A percentile compares a stretch with the other conserved stretches of the same genome.
phyloP scores from a whole-genome alignment of 92 coral and sea anemone species.

The Parazoanthus darwini region DNA sequence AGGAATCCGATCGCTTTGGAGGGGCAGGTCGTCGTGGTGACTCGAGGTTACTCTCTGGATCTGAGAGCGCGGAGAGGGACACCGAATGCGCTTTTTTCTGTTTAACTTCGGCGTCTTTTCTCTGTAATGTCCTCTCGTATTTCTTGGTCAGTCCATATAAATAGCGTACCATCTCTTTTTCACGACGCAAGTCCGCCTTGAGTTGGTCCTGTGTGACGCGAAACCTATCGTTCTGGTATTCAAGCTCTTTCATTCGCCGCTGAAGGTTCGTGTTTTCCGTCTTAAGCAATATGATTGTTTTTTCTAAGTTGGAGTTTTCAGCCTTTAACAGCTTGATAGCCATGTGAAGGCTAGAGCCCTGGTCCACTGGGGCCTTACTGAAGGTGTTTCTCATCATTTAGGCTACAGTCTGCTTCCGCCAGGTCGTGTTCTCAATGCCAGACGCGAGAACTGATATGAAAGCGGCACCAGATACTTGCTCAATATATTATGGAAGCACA shows the following conservation, averaged over 20 bases:
- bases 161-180: slow-evolving; percentile 86
- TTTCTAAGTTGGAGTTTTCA: slow-evolving; percentile 87
- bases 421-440: slow-evolving; percentile 10
- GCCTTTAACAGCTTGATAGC: slow-evolving; percentile 87
- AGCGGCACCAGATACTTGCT: not conserved
- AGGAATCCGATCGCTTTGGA: slow-evolving; percentile 87
- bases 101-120: slow-evolving; percentile 83
- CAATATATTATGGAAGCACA: slow-evolving; percentile 16
- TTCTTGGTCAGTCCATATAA: slow-evolving; percentile 79
- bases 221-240: slow-evolving; percentile 85
- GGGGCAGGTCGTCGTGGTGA: slow-evolving; percentile 75
- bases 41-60: slow-evolving; percentile 44
- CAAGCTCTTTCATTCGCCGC: slow-evolving; percentile 81
- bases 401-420: not conserved
- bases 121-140: slow-evolving; percentile 88
- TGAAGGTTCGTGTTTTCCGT: slow-evolving; percentile 86
- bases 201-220: slow-evolving; percentile 87
- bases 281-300: slow-evolving; percentile 80
- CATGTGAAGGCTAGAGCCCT: slow-evolving; percentile 89
- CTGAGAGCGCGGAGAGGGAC: slow-evolving; percentile 33
- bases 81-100: slow-evolving; percentile 46
- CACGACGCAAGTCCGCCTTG: slow-evolving; percentile 79
- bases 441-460: slow-evolving; percentile 25
- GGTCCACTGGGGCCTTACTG: slow-evolving; percentile 71
- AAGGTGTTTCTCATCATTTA: slow-evolving; percentile 70